Percentiles rank a stretch among this genome's conserved stretches.
These are phyloP conservation scores for Paradoxurus hermaphroditus DNA, from an alignment of 2,113 vertebrate species.

Conservation along the genomic window DNA sequence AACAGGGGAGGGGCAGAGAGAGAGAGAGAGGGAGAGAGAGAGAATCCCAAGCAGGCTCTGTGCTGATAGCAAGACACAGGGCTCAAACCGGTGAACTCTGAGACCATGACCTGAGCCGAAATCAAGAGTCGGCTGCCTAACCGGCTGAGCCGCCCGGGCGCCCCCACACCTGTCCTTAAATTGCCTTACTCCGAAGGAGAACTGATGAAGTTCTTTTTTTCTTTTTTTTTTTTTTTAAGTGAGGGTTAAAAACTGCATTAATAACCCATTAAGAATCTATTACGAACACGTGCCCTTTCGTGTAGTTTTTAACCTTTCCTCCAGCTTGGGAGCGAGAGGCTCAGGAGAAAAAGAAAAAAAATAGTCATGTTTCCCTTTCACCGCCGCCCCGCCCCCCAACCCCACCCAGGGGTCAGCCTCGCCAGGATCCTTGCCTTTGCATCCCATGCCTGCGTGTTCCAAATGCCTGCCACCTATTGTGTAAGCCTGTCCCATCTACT, in stretches of 20 bases:
- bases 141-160: too few species aligned
- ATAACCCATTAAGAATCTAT: neutral
- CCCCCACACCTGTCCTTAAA: slow-evolving; percentile 1
- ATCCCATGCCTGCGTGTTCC: neutral
- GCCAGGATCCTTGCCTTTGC: neutral
- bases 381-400: fast-evolving
- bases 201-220: neutral
- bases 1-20: too few species aligned
- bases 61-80: too few species aligned
- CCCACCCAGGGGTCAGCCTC: neutral
- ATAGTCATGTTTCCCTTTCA: neutral
- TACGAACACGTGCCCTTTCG: fast-evolving
- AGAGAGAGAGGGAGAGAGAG: too few species aligned
- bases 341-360: neutral
- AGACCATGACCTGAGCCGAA: too few species aligned
- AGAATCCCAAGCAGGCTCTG: too few species aligned
- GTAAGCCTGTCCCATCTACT: neutral
- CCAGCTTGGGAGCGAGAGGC: fast-evolving
- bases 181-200: neutral
- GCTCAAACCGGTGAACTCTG: too few species aligned
- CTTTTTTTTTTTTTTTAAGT: neutral
- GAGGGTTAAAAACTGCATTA: neutral
- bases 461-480: fast-evolving
- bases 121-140: too few species aligned
- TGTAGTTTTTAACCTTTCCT: neutral